A percentile compares a stretch with the other conserved stretches of the same genome.
Evolutionary conservation across 2,888 invertebrate genomes (phyloP).

Genomic region (Capitulum mitella): DNA sequence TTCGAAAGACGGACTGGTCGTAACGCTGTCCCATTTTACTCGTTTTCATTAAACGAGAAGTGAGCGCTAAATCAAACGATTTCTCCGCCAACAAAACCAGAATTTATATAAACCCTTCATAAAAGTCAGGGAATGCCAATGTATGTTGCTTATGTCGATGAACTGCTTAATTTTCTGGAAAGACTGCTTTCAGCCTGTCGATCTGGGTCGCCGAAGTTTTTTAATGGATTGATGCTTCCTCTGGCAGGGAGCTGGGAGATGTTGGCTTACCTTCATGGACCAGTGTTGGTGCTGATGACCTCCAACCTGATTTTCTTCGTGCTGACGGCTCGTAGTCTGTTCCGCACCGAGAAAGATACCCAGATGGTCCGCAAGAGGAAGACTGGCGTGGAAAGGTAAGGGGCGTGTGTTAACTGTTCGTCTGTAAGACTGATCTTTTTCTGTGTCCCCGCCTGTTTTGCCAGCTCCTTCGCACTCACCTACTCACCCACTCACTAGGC

Average conservation of each 20-base stretch:
- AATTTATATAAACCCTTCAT: background rate
- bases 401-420: too few species aligned
- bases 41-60: too few species aligned
- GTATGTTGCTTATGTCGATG: background rate
- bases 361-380: slow-evolving; percentile 9
- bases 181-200: background rate
- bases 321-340: background rate
- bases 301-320: background rate
- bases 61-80: too few species aligned
- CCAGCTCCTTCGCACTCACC: background rate
- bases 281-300: background rate
- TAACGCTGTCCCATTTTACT: too few species aligned
- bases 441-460: background rate
- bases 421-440: too few species aligned
- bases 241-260: background rate
- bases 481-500: too few species aligned
- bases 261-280: background rate
- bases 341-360: background rate
- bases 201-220: background rate
- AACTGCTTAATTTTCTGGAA: background rate
- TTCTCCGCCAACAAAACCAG: background rate
- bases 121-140: too few species aligned
- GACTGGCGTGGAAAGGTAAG: background rate
- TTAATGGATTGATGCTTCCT: too few species aligned
- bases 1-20: too few species aligned